Evolutionary conservation across 2,113 vertebrate genomes (phyloP), one percentile per base, ranked within the genome.

Genomic region (Mormoops blainvillei): DNA sequence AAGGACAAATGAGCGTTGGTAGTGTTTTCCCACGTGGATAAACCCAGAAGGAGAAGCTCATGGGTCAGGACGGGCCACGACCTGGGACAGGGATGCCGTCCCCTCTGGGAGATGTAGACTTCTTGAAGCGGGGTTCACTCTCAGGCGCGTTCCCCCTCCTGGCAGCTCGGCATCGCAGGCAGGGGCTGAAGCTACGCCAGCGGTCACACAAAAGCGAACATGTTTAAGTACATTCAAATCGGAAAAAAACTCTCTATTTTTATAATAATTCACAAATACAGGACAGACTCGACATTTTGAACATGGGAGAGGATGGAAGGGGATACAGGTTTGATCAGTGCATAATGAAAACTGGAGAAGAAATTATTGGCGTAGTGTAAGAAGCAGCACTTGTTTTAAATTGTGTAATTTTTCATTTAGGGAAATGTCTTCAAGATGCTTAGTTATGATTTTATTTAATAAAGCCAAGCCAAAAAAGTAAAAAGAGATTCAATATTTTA

Each of bases 1-100:
- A 81, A 92, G 95, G 95, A 97, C 82, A 95, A 89, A 97, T 94
- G 93, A 94, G 83, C 20, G 8, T 91, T 81, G 89, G 88, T 86
- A 81, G 19, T 87, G 89, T 93, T 97, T 94, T 91, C 91, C 87
- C 91, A 87, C 50, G 33, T 80, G 95, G 95, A 36, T 82, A 78
- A 89, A 84, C 71, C 89, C 89, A 95, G 93, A 26, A 61, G 58
- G 89, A 80, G 74, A 91, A 93, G 87, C 31, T 43, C 90, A 84
- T 92, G 96, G 94, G 92, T 96, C 83, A 94, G 76, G 50, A 74
- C 43, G 38, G 92, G 84, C 65, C 92, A 80, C 36, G 65, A 76
- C 92, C 81, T 94, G 67, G 76, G 87, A 92, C 96, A 80, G 70
- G 54, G 61, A 67, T 70, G 81, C 80, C 89, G 83, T 94, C 68